Conservation (phyloP, 2,113 vertebrate genomes). For the Bufo gargarizans region DNA sequence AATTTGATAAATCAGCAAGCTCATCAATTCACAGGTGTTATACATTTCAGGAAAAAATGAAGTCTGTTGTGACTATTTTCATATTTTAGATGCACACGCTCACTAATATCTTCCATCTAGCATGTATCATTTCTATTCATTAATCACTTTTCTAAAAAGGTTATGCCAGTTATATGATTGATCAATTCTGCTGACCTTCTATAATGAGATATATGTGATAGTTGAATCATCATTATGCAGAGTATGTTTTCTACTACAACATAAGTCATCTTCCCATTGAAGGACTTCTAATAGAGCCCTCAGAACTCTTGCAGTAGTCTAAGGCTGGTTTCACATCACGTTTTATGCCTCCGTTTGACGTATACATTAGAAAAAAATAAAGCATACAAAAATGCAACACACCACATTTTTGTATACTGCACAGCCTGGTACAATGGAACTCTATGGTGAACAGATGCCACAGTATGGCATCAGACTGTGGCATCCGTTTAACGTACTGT, state of each 20-base stretch:
- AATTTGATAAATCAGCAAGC: not conserved
- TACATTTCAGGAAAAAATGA: not conserved
- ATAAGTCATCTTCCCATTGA: not conserved
- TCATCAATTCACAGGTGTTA: conserved; percentile 51
- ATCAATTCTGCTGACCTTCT: conserved; percentile 17
- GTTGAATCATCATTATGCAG: conserved; percentile 15
- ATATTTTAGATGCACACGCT: conserved; percentile 30
- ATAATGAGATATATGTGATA: not conserved
- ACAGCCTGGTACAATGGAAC: no score
- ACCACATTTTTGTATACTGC: no score
- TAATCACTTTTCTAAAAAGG: conserved; percentile 5
- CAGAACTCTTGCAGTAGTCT: no score
- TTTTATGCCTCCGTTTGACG: no score
- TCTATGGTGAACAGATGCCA: no score
- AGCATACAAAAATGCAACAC: no score
- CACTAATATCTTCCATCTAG: not conserved
- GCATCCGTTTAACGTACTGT: no score
- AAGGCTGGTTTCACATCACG: no score
- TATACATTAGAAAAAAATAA: no score
- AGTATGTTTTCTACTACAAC: not conserved
- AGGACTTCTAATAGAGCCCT: not conserved
- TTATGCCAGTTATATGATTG: conserved; percentile 10
- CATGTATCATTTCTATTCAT: conserved; percentile 23
- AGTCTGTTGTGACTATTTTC: conserved; percentile 46
- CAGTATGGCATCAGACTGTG: no score